Evolutionary conservation across 2,113 vertebrate genomes (phyloP), one percentile per base, ranked within the genome.

Genomic region (Oryzias curvinotus): DNA sequence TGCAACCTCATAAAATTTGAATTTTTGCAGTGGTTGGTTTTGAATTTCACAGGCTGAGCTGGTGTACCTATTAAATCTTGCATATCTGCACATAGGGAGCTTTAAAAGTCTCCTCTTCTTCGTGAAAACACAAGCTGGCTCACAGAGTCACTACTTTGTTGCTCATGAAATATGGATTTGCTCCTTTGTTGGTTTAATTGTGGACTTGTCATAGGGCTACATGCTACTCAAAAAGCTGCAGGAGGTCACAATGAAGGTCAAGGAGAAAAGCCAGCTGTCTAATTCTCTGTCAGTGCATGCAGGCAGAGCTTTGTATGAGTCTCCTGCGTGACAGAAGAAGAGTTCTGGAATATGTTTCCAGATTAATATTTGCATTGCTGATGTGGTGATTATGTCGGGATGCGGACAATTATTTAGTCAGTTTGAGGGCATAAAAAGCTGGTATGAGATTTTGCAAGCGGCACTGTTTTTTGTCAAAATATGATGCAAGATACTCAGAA

Each of bases 81-180:
- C 1, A 2, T 36, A 36, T 36, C 7, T 36, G 36, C 10, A 36
- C 10, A 10, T 36, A 10, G 8, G 10, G 36, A 10, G 10, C 36
- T 36, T 36, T 12, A 36, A 36, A 36, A 12, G 2, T 36, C 36
- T 36, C 8, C 36, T 36, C 36, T 36, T 18, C 55, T 45, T 16
- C 56, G 21, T 28, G 41, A 62, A 62, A 59, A 65, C 58, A 65
- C 17, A 4, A 65, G 57, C 60, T 52, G 43, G 52, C 50, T 53
- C 52, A 18, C 47, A 5, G 15, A 17, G 23, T 53, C 45, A 7
- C 52, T 62, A 19, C 57, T 30, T 51, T 57, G 57, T 53, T 19
- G 49, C 72, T 84, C 77, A 75, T 85, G 72, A 85, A 85, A 83
- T 58, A 81, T 85, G 68, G 65, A 85, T 48, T 5, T 5, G 17